phyloP scores from a whole-genome alignment of 2,113 vertebrate species.

The Heloderma charlesbogerti region DNA sequence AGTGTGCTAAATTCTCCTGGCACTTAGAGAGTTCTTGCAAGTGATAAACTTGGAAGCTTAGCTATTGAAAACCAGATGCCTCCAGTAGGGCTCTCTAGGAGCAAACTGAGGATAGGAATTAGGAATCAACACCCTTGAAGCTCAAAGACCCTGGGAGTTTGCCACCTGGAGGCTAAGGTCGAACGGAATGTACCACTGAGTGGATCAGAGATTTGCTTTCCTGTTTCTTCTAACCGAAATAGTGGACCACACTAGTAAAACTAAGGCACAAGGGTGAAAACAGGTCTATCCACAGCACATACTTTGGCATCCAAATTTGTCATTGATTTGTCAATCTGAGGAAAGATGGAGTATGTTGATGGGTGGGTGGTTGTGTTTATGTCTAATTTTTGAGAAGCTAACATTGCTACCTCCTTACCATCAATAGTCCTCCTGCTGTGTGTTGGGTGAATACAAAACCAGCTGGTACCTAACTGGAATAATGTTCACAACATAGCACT shows the following conservation, averaged over 20 bases:
- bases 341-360: neutral
- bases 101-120: neutral
- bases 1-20: constrained; percentile 37
- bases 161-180: neutral
- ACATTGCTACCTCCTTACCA: neutral
- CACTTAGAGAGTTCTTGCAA: neutral
- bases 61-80: constrained; percentile 4
- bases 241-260: neutral
- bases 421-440: neutral
- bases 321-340: neutral
- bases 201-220: neutral
- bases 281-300: neutral
- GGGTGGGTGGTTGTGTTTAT: neutral
- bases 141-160: neutral
- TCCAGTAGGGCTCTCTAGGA: constrained; percentile 2
- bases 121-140: neutral
- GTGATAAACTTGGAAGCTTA: constrained; percentile 15
- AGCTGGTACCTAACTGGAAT: neutral
- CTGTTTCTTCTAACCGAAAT: neutral
- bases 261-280: neutral
- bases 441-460: neutral
- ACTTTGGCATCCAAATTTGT: neutral
- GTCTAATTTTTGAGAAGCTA: neutral
- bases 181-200: neutral
- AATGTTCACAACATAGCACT: neutral